A percentile compares a stretch with the other conserved stretches of the same genome.
Evolutionary conservation across 35 echinoderm and acorn worm genomes (phyloP).

Genomic region (Ophioderma brevispina): DNA sequence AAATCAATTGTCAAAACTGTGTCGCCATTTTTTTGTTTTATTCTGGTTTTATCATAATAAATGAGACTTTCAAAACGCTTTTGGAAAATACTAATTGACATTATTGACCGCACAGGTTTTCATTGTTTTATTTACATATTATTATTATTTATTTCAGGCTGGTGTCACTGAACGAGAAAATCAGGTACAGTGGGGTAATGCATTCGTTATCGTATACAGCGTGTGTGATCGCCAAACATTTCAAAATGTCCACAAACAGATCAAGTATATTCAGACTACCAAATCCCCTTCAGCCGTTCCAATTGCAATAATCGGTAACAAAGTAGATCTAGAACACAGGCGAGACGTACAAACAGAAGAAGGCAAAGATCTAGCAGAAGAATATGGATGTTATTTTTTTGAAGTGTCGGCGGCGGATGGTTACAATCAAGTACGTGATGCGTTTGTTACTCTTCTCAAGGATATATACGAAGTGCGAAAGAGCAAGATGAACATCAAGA

Average conservation of each 20-base stretch:
- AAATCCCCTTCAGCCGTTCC: constrained; percentile 69
- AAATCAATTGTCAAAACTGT: no score
- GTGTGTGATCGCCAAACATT: constrained; percentile 80
- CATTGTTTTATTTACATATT: no score
- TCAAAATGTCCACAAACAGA: constrained; percentile 53
- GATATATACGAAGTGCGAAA: constrained; percentile 57
- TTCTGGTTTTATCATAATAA: no score
- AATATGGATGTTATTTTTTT: constrained; percentile 89
- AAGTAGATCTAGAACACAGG: constrained; percentile 72
- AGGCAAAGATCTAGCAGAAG: constrained; percentile 68
- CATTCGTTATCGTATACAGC: constrained; percentile 82
- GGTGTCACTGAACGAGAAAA: constrained; percentile 56
- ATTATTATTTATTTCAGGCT: constrained; percentile 38
- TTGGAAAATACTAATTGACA: no score
- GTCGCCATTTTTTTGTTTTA: no score
- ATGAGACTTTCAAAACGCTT: no score
- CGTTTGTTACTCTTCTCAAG: constrained; percentile 68
- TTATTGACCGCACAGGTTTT: no score
- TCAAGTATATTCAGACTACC: constrained; percentile 49
- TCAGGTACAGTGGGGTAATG: constrained; percentile 81
- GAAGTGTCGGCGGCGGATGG: constrained; percentile 89
- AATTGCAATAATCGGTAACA: constrained; percentile 84
- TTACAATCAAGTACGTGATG: constrained; percentile 58
- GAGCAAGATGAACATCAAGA: constrained; percentile 65
- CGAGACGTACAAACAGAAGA: constrained; percentile 69